Base-by-base conservation (phyloP, 2,113 vertebrate genomes). In the Phaethon lepturus region DNA sequence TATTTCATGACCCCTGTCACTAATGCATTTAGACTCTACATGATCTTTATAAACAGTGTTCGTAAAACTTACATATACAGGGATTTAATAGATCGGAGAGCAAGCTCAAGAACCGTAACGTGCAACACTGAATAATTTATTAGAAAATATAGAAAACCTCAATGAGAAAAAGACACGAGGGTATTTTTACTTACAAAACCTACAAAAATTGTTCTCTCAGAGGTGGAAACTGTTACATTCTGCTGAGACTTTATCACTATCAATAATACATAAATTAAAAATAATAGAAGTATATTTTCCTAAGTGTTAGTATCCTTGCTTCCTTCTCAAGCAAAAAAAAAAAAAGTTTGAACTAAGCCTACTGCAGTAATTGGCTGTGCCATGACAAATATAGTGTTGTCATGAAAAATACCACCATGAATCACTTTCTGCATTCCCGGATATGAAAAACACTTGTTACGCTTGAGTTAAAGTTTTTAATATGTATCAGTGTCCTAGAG, bases 1-100 rank as follows among this genome's bases (percentile, higher is more conserved):
- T 97, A 95, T 96, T 96, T 92, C 63, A 76, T 97, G 85, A 95
- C 84, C 66, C 38, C 55, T 88, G 68, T 86, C 59, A 63, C 47
- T 88, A 91, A 97, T 79, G 66, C 72, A 87, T 58, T 94, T 86
- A 95, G 68, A 79, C 68, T 74, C 18, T 72, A 38, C 58, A 59
- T 66, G 53, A 69, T 84, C 74, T 73, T 90, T 96, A 63, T 64
- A 92, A 97, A 87, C 66, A 96, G 33, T 85, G 17, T 74, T 91
- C 90, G 89, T 63, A 88, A 96, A 96, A 91, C 89, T 90, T 88
- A 95, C 25, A 59, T 73, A 91, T 49, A 76, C 4, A 45, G 60
- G 83, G 76, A 66, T 93, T 97, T 92, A 95, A 97, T 55, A 94
- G 78, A 91, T 73, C 53, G 91, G 86, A 90, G 53, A 81, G 50